Evolutionary conservation across 2,888 invertebrate genomes (phyloP), one percentile per base, ranked within the genome.

Genomic region (Sinelater perroti): DNA sequence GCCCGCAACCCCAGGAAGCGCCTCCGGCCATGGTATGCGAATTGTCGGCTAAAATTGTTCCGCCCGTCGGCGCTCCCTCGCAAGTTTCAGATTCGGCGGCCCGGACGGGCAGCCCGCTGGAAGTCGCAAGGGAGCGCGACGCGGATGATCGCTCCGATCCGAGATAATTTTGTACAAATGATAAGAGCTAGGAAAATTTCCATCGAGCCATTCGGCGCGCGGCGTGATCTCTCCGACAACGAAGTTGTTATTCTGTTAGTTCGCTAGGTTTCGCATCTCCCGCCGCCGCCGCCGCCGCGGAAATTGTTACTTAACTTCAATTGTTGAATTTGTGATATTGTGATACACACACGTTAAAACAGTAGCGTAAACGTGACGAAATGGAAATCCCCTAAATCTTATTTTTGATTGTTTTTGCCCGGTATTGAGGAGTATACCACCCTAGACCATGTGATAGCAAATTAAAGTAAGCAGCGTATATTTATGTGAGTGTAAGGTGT

Each of bases 181-280:
- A 38, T 38, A 38, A 38, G 21, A 6, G 18, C 30, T 6, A 46
- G 18, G 16, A 46, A 46, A 46, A n/a, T 31, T 28, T 31, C 46
- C 55, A 49, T 55, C 56, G 35, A 42, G 50, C 42, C 45, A 11
- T 35, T 26, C 36, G n/a, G 26, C 26, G 16, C 14, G 51, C 51
- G 51, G 44, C 42, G 59, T 60, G 59, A 60, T 60, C 59, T 60
- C 59, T 42, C 50, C 35, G 40, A 59, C 59, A 59, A 59, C 59
- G 59, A 59, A 59, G 49, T 53, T 54, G 59, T 54, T 54, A 45
- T 3, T 24, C 13, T 3, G 10, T 28, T n/a, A 28, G 10, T 24
- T 7, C 10, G 28, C 16, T 36, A 14, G n/a, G 36, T 40, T 40
- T 35, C 16, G 21, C 28, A 24, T 17, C 13, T 33, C 14, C 21